Evolutionary conservation across 2,888 invertebrate genomes (phyloP).

Genomic region (Baccha elongata): DNA sequence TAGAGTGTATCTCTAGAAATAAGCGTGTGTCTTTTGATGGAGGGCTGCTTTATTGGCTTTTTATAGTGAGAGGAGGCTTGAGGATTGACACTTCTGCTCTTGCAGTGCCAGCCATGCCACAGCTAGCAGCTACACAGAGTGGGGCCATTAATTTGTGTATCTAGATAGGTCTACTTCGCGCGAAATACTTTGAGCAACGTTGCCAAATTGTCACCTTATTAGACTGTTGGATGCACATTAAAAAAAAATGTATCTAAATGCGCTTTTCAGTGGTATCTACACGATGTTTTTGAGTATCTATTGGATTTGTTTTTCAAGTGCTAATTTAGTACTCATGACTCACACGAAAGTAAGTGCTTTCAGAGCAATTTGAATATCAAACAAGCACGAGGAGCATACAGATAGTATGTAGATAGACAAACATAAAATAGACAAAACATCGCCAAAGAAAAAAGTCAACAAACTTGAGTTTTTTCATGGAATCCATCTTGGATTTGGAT

Average conservation of each 20-base stretch:
- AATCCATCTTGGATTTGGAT: slow-evolving; percentile 63
- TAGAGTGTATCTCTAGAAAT: background rate
- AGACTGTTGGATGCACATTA: background rate
- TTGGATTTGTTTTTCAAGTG: slow-evolving; percentile 45
- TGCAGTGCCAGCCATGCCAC: background rate
- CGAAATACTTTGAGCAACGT: slow-evolving; percentile 53
- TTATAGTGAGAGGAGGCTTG: slow-evolving; percentile 24
- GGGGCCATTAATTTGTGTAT: slow-evolving; percentile 48
- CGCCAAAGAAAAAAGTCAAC: slow-evolving; percentile 65
- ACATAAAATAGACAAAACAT: slow-evolving; percentile 46
- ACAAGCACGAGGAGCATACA: slow-evolving; percentile 44
- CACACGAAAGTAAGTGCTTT: slow-evolving; percentile 56
- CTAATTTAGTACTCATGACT: slow-evolving; percentile 68
- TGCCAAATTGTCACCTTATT: slow-evolving; percentile 52
- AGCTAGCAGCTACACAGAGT: background rate
- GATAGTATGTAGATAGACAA: background rate
- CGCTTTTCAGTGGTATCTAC: slow-evolving; percentile 39
- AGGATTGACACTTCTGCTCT: slow-evolving; percentile 29
- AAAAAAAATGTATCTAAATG: slow-evolving; percentile 29
- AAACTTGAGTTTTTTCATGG: slow-evolving; percentile 46
- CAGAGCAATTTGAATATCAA: slow-evolving; percentile 68
- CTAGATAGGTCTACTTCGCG: slow-evolving; percentile 21
- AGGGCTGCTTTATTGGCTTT: slow-evolving; percentile 52
- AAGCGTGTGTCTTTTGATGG: slow-evolving; percentile 50
- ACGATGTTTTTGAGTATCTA: slow-evolving; percentile 45